phyloP scores from a whole-genome alignment of 92 coral and sea anemone species.

The Epizoanthus stellaris region DNA sequence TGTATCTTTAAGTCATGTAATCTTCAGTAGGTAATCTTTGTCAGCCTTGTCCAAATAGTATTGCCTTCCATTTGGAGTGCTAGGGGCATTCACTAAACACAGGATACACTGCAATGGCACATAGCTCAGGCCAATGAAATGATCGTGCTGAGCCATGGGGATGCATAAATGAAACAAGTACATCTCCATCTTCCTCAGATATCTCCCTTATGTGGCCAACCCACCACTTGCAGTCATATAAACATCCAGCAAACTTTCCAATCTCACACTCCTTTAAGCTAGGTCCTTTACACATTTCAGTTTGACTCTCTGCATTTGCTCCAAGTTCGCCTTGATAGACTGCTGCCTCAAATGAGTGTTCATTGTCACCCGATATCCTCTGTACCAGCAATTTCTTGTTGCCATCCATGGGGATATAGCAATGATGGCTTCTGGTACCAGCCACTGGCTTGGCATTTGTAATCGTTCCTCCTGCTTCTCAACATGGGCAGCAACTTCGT shows the following conservation, averaged over 20 bases:
- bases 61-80: too few relatives aligned
- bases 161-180: neutral
- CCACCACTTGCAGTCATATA: neutral
- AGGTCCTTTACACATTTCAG: neutral
- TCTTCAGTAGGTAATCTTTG: too few relatives aligned
- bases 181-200: slow-evolving; percentile 2
- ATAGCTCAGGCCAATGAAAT: neutral
- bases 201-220: neutral
- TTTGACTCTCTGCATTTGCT: neutral
- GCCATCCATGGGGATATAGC: neutral
- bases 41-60: too few relatives aligned
- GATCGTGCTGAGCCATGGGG: neutral
- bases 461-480: slow-evolving; percentile 5
- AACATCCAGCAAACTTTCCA: neutral
- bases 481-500: neutral
- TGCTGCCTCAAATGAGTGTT: neutral
- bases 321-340: neutral
- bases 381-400: neutral
- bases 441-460: neutral
- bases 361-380: slow-evolving; percentile 18
- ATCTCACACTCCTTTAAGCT: slow-evolving; percentile 6
- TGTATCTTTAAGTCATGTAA: too few relatives aligned
- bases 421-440: slow-evolving; percentile 26
- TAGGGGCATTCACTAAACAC: neutral
- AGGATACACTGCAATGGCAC: too few relatives aligned